Conservation (phyloP, 2,113 vertebrate genomes). For the Xenopus borealis region DNA sequence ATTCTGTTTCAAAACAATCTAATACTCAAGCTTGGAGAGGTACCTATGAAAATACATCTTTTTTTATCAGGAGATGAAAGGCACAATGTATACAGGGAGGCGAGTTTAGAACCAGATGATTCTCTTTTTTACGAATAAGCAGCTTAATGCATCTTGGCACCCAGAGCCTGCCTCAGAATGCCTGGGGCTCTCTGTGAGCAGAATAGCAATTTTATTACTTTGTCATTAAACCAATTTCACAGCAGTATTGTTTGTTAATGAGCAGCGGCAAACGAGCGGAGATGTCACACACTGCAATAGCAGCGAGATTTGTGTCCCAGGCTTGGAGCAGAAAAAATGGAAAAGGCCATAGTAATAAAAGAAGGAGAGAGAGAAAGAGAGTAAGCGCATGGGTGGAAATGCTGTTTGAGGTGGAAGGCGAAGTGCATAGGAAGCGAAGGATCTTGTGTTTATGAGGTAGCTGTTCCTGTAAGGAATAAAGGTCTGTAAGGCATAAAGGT, state of each 20-base stretch:
- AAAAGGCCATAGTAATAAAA: conserved; percentile 90
- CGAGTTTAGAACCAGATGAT: conserved; percentile 74
- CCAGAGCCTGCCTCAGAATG: conserved; percentile 92
- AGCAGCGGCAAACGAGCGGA: conserved; percentile 98
- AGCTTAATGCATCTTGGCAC: conserved; percentile 96
- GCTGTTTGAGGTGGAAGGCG: conserved; percentile 83
- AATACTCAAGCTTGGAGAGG: conserved; percentile 55
- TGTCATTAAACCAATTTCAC: conserved; percentile 99
- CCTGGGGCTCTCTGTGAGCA: conserved; percentile 99
- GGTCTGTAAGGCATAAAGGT: conserved; percentile 75
- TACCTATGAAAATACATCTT: conserved; percentile 84
- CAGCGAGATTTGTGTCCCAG: conserved; percentile 97
- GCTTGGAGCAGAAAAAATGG: conserved; percentile 77
- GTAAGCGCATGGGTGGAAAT: conserved; percentile 13
- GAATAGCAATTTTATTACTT: conserved; percentile 99
- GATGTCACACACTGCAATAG: conserved; percentile 98
- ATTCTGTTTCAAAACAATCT: conserved; percentile 15
- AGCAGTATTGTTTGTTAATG: conserved; percentile 99
- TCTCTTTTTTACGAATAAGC: conserved; percentile 97
- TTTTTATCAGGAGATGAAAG: conserved; percentile 83
- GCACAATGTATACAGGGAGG: conserved; percentile 77
- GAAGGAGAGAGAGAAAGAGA: conserved; percentile 66
- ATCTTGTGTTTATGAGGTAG: conserved; percentile 58
- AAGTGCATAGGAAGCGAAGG: conserved; percentile 50
- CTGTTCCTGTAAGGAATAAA: conserved; percentile 78